phyloP scores from a whole-genome alignment of 2,797 vertebrate species.

The Chelon labrosus region DNA sequence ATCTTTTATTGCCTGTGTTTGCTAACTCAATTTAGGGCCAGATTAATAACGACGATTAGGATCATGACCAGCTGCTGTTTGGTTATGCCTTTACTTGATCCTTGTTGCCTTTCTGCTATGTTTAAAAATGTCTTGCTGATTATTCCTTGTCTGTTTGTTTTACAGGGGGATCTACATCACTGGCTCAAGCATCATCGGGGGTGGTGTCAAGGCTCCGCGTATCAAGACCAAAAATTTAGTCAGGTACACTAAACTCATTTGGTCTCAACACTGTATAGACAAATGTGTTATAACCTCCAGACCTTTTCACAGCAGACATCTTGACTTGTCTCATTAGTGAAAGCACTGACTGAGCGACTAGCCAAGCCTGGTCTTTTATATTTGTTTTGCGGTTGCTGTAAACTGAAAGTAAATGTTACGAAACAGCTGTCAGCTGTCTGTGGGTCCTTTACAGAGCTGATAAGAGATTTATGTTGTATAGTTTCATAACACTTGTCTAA shows the following conservation, averaged over 20 bases:
- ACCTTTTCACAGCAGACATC: too few relatives aligned
- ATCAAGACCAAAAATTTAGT: conserved; percentile 99
- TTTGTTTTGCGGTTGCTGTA: too few relatives aligned
- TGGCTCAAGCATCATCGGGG: conserved; percentile 97
- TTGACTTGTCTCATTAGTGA: too few relatives aligned
- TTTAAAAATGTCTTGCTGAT: conserved; percentile 3
- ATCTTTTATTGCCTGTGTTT: background rate
- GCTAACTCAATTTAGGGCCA: background rate
- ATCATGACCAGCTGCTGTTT: background rate
- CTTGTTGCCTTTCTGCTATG: too few relatives aligned
- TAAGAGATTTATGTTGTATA: too few relatives aligned
- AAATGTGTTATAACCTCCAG: background rate
- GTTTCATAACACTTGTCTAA: too few relatives aligned
- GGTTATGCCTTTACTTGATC: background rate
- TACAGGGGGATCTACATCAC: conserved; percentile 98
- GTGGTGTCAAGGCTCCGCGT: conserved; percentile 97
- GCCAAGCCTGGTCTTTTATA: too few relatives aligned
- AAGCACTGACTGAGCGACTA: too few relatives aligned
- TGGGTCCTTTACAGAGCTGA: too few relatives aligned
- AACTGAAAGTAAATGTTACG: too few relatives aligned
- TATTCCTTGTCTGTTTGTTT: conserved; percentile 26
- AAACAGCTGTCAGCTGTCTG: background rate
- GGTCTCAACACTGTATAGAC: background rate
- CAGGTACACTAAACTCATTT: conserved; percentile 83
- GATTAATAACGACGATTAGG: background rate